A percentile compares a stretch with the other conserved stretches of the same genome.
These are phyloP conservation scores for Chrysomallon squamiferum DNA, from an alignment of 1,140 invertebrate genomes.

Conservation along the genomic window DNA sequence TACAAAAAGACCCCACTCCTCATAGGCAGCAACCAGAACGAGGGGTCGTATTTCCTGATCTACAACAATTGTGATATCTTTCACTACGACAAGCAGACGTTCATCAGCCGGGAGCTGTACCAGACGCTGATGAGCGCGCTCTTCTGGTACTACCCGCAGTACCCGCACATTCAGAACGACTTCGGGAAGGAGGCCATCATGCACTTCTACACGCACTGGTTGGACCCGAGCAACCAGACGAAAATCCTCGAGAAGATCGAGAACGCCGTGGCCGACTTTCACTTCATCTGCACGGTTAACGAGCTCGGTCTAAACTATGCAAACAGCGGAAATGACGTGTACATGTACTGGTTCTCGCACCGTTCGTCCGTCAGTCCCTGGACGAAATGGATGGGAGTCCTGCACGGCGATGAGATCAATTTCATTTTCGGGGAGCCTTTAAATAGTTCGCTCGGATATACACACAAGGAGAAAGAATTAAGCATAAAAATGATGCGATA, in stretches of 20 bases:
- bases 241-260: constrained; percentile 85
- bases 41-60: constrained; percentile 89
- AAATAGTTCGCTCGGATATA: constrained; percentile 80
- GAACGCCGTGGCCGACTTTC: constrained; percentile 96
- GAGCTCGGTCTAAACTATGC: constrained; percentile 90
- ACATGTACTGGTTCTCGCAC: constrained; percentile 95
- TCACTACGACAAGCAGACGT: constrained; percentile 8
- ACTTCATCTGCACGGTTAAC: constrained; percentile 95
- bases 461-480: constrained; percentile 83
- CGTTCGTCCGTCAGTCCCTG: constrained; percentile 82
- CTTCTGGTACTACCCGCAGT: constrained; percentile 64
- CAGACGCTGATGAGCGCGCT: constrained; percentile 13
- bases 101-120: constrained; percentile 46
- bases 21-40: constrained; percentile 91
- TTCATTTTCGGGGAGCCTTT: constrained; percentile 89
- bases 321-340: constrained; percentile 77
- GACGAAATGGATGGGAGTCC: constrained; percentile 94
- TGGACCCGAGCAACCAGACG: constrained; percentile 82
- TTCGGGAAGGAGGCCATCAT: constrained; percentile 85
- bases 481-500: constrained; percentile 92
- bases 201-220: constrained; percentile 93
- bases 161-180: constrained; percentile 70
- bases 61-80: constrained; percentile 71
- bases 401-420: constrained; percentile 96
- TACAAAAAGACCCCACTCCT: constrained; percentile 94